Percentiles rank a stretch among this genome's conserved stretches.
Conservation (phyloP, 2,888 invertebrate species). For the Sphaeridia pumilis region DNA sequence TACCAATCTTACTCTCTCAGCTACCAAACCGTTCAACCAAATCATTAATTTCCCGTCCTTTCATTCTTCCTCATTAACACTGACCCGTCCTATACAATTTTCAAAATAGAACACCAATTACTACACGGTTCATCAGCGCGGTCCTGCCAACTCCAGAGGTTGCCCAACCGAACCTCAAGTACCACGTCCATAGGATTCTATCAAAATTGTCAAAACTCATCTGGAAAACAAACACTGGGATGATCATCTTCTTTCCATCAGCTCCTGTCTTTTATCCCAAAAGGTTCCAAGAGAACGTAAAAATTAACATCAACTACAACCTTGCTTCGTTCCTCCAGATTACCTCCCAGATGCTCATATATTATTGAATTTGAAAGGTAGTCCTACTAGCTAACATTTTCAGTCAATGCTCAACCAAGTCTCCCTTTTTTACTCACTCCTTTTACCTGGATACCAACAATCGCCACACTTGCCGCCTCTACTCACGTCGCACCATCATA, state of each 20-base stretch:
- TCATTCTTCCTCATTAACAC: slow-evolving; percentile 1
- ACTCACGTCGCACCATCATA: too few relatives aligned
- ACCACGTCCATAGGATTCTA: too few relatives aligned
- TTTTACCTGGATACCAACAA: slow-evolving; percentile 17
- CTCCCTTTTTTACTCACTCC: slow-evolving; percentile 7
- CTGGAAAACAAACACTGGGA: too few relatives aligned
- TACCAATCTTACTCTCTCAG: too few relatives aligned
- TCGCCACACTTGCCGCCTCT: background rate
- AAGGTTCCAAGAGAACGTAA: background rate
- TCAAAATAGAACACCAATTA: too few relatives aligned
- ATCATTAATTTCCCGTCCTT: background rate
- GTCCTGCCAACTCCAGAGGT: too few relatives aligned
- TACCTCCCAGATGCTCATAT: slow-evolving; percentile 24
- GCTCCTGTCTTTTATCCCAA: too few relatives aligned
- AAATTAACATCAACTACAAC: slow-evolving; percentile 1
- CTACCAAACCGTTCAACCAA: background rate
- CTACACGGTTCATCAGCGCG: too few relatives aligned
- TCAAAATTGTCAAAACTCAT: too few relatives aligned
- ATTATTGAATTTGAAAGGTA: slow-evolving; percentile 16
- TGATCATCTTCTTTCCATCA: too few relatives aligned
- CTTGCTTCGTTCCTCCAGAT: background rate
- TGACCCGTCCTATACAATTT: background rate
- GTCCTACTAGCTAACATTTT: background rate
- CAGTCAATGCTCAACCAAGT: too few relatives aligned
- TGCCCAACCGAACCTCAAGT: too few relatives aligned